Evolutionary conservation across 92 coral and sea anemone species (phyloP), one percentile per base, ranked within the genome.

Genomic region (Scolanthus callimorphus): DNA sequence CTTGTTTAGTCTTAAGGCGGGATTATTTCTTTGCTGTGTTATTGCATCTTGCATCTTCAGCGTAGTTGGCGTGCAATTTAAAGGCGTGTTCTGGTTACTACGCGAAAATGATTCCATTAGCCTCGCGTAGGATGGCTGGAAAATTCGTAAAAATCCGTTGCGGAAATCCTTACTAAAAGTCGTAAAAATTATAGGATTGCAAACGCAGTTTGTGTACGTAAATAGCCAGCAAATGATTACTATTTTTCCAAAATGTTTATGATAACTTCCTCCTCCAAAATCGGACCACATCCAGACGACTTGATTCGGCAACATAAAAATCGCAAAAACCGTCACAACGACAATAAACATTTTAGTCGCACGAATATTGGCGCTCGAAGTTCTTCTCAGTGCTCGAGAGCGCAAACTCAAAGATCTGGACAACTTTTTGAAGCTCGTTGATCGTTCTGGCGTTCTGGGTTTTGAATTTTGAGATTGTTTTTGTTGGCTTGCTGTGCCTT

Each of bases 221-320:
- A 85, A 84, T 19, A 91, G 66, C 88, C 91, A 73, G 63, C 96
- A 91, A 0, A 88, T 28, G 11, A 88, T 80, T 1, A 90, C 77
- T n/a, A 79, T 64, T 28, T 79, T 71, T 1, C 70, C 57, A 27
- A 79, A 75, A 28, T 71, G 57, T 20, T 29, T 60, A 46, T 70
- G 71, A n/a, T 63, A 44, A 25, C 67, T 12, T 3, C 90, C 86
- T 3, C 87, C 87, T 13, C 89, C 96, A 63, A 91, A 91, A 55
- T 89, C 99, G 0, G 92, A 81, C 85, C 96, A 85, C 26, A 88
- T 26, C 99, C 99, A 94, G 8, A 85, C 88, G 0, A 85, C 96
- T 70, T 94, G 96, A 46, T 94, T 94, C 1, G 99, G 99, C 9
- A 94, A 66, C 85, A 83, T 94, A 11, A 89, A 89, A 20, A 89